A percentile compares a stretch with the other conserved stretches of the same genome.
Conservation (phyloP, 2,888 invertebrate species). For the Platycheirus rosarum region DNA sequence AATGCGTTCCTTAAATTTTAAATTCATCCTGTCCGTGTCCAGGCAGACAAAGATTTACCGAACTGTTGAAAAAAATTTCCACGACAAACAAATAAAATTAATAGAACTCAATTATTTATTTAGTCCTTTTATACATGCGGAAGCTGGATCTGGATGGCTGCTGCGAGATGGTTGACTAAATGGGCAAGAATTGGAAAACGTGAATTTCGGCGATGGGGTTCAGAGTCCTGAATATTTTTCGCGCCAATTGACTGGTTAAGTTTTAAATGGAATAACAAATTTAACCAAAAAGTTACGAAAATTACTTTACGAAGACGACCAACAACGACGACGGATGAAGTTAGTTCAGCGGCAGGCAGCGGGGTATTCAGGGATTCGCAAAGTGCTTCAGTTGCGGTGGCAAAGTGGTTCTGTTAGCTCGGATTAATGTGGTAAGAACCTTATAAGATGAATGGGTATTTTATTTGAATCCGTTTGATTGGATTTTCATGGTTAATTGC, state of each 20-base stretch:
- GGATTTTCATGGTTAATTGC: conserved; percentile 64
- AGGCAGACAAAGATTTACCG: conserved; percentile 6
- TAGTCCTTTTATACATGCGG: not conserved
- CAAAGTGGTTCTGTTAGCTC: conserved; percentile 11
- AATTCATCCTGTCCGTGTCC: conserved; percentile 1
- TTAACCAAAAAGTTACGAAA: conserved; percentile 61
- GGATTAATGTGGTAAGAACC: conserved; percentile 27
- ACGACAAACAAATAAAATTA: conserved; percentile 51
- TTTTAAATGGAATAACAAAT: conserved; percentile 56
- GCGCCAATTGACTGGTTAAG: conserved; percentile 48
- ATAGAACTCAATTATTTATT: conserved; percentile 58
- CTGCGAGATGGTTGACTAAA: not conserved
- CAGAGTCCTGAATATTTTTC: too few species aligned
- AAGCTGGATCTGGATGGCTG: not conserved
- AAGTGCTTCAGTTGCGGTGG: not conserved
- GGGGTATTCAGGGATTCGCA: too few species aligned
- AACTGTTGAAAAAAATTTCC: conserved; percentile 27
- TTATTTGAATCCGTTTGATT: conserved; percentile 59
- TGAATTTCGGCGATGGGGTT: too few species aligned
- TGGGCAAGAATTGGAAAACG: not conserved
- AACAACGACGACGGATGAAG: conserved; percentile 15
- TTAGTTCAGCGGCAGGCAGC: conserved; percentile 14
- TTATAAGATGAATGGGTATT: conserved; percentile 49
- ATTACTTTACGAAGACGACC: conserved; percentile 22
- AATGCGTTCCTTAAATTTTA: conserved; percentile 3